Base-by-base conservation (phyloP, 2,888 invertebrate genomes). In the Amphimallon solstitiale region DNA sequence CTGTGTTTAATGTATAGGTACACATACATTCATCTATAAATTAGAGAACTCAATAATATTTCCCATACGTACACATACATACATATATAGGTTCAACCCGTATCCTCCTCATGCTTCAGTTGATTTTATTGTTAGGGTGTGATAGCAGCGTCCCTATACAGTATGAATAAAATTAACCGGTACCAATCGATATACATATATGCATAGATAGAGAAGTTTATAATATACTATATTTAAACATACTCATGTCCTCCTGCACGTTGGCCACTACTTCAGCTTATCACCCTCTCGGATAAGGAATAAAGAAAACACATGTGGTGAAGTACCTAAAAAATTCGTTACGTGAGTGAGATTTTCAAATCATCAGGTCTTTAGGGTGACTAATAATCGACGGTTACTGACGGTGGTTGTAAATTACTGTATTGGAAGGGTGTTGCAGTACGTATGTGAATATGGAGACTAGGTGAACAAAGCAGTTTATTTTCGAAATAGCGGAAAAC, bases 61-160 rank as follows among this genome's bases (percentile, higher is more conserved):
- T 61, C 23, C 46, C 46, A 61, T 48, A 49, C 29, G 9, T 5
- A 5, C 29, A 29, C 29, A 45, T 46, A 17, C 48, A 56, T 46
- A 46, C 65, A 59, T 59, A 60, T 38, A 49, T 60, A 40, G 40
- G 54, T 35, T 15, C 15, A 19, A 45, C 65, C 65, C 65, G 60
- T 65, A 65, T 65, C 60, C 65, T 65, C 65, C 59, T 48, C 56
- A 65, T 60, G 65, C 49, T 65, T 60, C 65, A 60, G 60, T 65
- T 65, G 60, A 48, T 60, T 65, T 60, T 59, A 65, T 59, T 61
- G 59, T 59, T 65, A 38, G 65, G 65, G 65, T 65, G 65, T 51
- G 65, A 60, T 65, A 65, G 54, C 19, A 37, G 14, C 38, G 14
- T 45, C 61, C 37, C 19, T 21, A 14, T 37, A 34, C 9, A 21